Conservation (phyloP, 37 sponge, comb jelly and placozoan genomes). For the Lycopodina hypogea region DNA sequence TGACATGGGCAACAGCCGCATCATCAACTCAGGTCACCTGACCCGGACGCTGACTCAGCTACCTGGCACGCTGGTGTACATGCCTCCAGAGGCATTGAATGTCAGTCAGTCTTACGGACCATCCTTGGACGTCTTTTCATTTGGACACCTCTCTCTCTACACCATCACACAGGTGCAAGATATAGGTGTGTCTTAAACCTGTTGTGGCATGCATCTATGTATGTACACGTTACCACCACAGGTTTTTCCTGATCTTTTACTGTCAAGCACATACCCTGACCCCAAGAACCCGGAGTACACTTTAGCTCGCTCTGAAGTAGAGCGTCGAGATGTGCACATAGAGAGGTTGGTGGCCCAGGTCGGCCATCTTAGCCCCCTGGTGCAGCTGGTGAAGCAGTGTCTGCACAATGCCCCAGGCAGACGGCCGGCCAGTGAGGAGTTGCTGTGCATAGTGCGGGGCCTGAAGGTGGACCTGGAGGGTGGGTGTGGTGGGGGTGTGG, state of each 20-base stretch:
- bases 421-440: not conserved
- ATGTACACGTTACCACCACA: not conserved
- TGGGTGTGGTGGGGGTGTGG: not conserved
- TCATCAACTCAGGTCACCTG: conserved; percentile 8
- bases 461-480: not conserved
- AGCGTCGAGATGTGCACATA: not conserved
- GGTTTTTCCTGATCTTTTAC: not conserved
- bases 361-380: not conserved
- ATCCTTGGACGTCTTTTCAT: conserved; percentile 48
- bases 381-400: conserved; percentile 1
- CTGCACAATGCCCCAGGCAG: not conserved
- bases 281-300: not conserved
- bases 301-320: not conserved
- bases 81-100: conserved; percentile 21
- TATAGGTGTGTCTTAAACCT: no score
- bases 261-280: not conserved
- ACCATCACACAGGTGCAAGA: conserved; percentile 8
- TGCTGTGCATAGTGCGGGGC: not conserved
- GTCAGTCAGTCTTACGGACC: not conserved
- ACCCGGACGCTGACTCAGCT: not conserved
- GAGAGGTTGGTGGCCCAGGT: not conserved
- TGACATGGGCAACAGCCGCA: conserved; percentile 30
- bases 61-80: conserved; percentile 26
- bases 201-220: no score
- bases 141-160: conserved; percentile 20